Percentiles rank a stretch among this genome's conserved stretches.
Conservation (phyloP, 2,797 vertebrate genomes). For the Takifugu rubripes region DNA sequence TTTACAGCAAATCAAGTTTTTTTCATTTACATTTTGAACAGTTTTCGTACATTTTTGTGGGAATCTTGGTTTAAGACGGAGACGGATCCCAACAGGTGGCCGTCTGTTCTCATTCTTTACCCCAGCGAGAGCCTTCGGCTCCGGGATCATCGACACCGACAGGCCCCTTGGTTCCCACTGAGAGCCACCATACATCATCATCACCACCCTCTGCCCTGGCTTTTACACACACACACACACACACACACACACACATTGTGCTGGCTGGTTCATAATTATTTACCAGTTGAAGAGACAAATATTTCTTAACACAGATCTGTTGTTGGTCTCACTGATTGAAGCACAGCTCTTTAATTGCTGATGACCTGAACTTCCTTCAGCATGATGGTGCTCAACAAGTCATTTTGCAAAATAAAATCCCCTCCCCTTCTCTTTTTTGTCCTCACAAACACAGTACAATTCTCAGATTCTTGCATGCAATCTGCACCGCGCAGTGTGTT, state of each 20-base stretch:
- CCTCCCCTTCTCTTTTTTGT: not conserved
- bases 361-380: too few species aligned
- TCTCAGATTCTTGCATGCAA: not conserved
- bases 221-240: slow-evolving; percentile 15
- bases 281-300: not conserved
- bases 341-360: too few species aligned
- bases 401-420: not conserved
- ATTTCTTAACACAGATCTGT: not conserved
- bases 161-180: slow-evolving; percentile 57
- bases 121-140: slow-evolving; percentile 37
- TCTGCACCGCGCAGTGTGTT: not conserved
- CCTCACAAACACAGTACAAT: slow-evolving; percentile 37
- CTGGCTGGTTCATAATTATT: not conserved
- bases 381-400: too few species aligned
- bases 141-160: slow-evolving; percentile 65
- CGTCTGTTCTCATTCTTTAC: slow-evolving; percentile 55
- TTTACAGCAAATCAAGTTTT: too few species aligned
- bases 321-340: too few species aligned
- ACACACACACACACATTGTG: not conserved
- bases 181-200: slow-evolving; percentile 46
- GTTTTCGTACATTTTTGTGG: too few species aligned
- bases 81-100: slow-evolving; percentile 48
- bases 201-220: slow-evolving; percentile 4
- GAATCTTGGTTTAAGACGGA: slow-evolving; percentile 5
- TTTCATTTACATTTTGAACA: too few species aligned